Conservation (phyloP, 2,797 vertebrate genomes). For the Hyperoplus immaculatus region DNA sequence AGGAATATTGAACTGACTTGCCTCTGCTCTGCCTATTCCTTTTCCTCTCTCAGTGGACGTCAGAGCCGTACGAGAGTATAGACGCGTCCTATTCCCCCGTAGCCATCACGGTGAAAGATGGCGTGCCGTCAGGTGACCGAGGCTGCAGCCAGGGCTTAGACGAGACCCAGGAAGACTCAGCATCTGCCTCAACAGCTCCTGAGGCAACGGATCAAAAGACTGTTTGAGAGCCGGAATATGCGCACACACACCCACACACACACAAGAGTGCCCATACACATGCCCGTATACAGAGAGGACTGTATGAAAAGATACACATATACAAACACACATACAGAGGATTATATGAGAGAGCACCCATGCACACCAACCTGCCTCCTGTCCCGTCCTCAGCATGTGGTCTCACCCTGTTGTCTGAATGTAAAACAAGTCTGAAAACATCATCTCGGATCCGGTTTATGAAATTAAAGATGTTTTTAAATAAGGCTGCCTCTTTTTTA, state of each 20-base stretch:
- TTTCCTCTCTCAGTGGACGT: constrained; percentile 84
- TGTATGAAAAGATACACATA: constrained; percentile 44
- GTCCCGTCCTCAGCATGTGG: constrained; percentile 78
- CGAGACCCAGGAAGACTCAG: constrained; percentile 80
- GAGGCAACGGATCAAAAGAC: constrained; percentile 79
- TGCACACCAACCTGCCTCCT: constrained; percentile 73
- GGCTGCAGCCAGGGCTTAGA: constrained; percentile 74
- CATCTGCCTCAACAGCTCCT: constrained; percentile 67
- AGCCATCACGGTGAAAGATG: constrained; percentile 69
- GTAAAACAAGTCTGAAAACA: constrained; percentile 73
- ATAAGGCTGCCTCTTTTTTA: constrained; percentile 35
- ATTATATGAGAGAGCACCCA: constrained; percentile 62
- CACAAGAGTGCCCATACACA: constrained; percentile 41
- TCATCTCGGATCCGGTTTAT: constrained; percentile 58
- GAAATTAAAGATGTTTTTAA: constrained; percentile 81
- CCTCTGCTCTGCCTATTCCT: background rate
- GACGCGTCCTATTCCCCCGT: constrained; percentile 77
- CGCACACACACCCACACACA: constrained; percentile 29
- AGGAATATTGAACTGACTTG: background rate
- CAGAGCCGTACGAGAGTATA: constrained; percentile 88
- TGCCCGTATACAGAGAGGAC: constrained; percentile 65
- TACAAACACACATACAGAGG: constrained; percentile 43
- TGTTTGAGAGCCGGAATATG: constrained; percentile 65
- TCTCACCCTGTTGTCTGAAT: constrained; percentile 79
- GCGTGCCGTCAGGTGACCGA: constrained; percentile 70